Evolutionary conservation across 2,888 invertebrate species (phyloP).

Genomic region (Callyntrura guangdongensis): DNA sequence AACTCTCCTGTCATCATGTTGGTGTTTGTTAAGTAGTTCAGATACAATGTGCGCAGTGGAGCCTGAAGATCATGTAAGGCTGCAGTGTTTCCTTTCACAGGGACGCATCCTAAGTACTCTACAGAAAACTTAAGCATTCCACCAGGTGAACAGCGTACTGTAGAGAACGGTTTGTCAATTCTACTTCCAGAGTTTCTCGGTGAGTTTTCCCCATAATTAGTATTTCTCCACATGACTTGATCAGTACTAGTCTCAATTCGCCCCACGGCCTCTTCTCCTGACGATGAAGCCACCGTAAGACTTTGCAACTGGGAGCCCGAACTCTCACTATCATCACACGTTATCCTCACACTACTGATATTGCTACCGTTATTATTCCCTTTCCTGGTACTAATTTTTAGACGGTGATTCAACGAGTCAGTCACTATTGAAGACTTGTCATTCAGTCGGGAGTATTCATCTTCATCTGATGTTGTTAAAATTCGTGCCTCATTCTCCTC

Average conservation of each 20-base stretch:
- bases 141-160: conserved; percentile 79
- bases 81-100: conserved; percentile 90
- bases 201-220: conserved; percentile 81
- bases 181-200: conserved; percentile 42
- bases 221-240: conserved; percentile 83
- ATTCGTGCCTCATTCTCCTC: conserved; percentile 72
- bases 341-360: conserved; percentile 83
- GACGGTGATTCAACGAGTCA: conserved; percentile 82
- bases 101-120: conserved; percentile 93
- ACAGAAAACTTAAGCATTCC: conserved; percentile 87
- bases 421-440: conserved; percentile 81
- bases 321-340: conserved; percentile 81
- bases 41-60: conserved; percentile 92
- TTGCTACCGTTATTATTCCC: conserved; percentile 64
- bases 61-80: conserved; percentile 93
- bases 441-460: conserved; percentile 77
- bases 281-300: conserved; percentile 66
- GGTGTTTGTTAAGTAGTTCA: conserved; percentile 87
- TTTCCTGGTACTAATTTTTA: conserved; percentile 22
- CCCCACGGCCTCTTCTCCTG: conserved; percentile 65
- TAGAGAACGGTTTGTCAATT: conserved; percentile 79
- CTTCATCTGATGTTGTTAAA: conserved; percentile 66
- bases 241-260: conserved; percentile 73
- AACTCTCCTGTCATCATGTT: conserved; percentile 88
- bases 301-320: conserved; percentile 75